These are phyloP conservation scores for Crypturellus tataupa DNA, from an alignment of 2,797 vertebrate genomes.

Conservation along the genomic window DNA sequence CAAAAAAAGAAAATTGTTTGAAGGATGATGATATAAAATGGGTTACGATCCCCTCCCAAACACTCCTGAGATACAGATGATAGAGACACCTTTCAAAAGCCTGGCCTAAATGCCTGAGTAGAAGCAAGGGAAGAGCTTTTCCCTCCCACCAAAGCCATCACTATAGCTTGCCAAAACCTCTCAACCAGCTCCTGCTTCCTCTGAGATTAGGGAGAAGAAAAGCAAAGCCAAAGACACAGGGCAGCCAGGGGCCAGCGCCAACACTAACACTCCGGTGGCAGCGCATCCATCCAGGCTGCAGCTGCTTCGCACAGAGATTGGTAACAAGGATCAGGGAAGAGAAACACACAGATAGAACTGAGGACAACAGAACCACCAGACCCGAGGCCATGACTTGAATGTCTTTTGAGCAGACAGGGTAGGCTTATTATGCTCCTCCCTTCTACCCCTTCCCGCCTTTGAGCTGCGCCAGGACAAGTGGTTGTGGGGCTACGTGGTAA, in stretches of 20 bases:
- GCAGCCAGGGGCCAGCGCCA: not conserved
- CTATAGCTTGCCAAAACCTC: not conserved
- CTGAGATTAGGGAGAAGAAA: not conserved
- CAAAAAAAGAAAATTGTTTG: not conserved
- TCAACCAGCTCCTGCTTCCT: not conserved
- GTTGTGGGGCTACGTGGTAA: fast-evolving
- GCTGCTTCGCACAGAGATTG: not conserved
- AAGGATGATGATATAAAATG: not conserved
- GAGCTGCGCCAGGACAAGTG: not conserved
- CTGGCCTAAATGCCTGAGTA: not conserved
- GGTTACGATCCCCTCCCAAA: not conserved
- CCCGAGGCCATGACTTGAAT: not conserved
- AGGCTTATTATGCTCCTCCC: not conserved
- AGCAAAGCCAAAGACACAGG: not conserved
- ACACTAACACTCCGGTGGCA: not conserved
- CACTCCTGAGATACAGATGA: not conserved
- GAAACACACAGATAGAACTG: not conserved
- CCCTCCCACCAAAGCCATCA: not conserved
- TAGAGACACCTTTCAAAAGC: not conserved
- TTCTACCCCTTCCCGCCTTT: not conserved
- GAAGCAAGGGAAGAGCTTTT: not conserved
- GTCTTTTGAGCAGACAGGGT: not conserved
- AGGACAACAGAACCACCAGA: not conserved
- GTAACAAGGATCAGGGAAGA: not conserved
- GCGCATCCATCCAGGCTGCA: not conserved